These are phyloP conservation scores for Drymonia ruficornis DNA, from an alignment of 2,888 invertebrate species.

Conservation along the genomic window DNA sequence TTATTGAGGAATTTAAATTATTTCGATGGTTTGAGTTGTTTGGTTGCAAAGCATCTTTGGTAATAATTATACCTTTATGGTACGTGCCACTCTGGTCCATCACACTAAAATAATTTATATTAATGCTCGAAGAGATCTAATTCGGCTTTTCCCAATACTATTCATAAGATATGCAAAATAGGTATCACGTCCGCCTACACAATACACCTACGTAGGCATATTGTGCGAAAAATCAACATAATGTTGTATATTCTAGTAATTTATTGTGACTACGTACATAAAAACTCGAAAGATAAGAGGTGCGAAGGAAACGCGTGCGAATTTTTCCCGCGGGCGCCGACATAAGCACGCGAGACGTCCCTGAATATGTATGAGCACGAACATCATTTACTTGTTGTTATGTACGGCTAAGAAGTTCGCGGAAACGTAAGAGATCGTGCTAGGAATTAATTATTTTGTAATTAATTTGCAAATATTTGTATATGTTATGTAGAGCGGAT, in stretches of 20 bases:
- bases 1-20: too few species aligned
- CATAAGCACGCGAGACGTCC: slow-evolving; percentile 27
- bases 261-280: slow-evolving; percentile 3
- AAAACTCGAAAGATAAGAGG: slow-evolving; percentile 24
- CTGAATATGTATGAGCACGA: slow-evolving; percentile 68
- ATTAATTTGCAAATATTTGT: slow-evolving; percentile 7
- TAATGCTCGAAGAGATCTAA: too few species aligned
- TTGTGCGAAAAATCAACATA: neutral
- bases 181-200: too few species aligned
- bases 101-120: too few species aligned
- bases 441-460: neutral
- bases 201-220: too few species aligned
- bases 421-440: slow-evolving; percentile 7
- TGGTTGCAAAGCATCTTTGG: too few species aligned
- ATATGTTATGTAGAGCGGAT: too few species aligned
- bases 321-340: slow-evolving; percentile 30
- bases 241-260: neutral
- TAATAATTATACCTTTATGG: too few species aligned
- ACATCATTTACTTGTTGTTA: slow-evolving; percentile 52
- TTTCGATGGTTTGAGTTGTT: too few species aligned
- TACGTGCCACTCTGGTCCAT: too few species aligned
- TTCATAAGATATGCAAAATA: too few species aligned
- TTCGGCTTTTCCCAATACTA: neutral
- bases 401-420: slow-evolving; percentile 31
- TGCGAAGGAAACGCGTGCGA: slow-evolving; percentile 23